Evolutionary conservation across 2,113 vertebrate species (phyloP).

Genomic region (Passer domesticus): DNA sequence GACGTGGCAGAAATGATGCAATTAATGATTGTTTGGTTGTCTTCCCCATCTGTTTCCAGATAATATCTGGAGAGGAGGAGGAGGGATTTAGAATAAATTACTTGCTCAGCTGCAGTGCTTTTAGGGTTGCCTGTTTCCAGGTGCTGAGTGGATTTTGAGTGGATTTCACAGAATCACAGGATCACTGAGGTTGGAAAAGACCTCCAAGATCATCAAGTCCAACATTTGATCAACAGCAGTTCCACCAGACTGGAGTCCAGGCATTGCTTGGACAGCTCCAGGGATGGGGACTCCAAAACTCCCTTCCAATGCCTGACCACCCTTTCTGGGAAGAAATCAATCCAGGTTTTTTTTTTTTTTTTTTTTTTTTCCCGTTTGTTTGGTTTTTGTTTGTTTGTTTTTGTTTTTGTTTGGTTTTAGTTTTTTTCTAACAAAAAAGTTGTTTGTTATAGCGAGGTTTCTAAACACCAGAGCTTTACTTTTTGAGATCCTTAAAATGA

Average conservation of each 20-base stretch:
- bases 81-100: background rate
- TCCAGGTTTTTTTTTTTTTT: background rate
- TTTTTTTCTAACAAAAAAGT: background rate
- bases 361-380: too few species aligned
- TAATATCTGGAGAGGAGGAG: background rate
- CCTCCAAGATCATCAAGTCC: background rate
- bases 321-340: accelerated
- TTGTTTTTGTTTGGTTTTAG: too few species aligned
- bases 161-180: background rate
- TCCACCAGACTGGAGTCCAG: background rate
- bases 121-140: background rate
- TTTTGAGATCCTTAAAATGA: background rate
- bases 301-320: accelerated
- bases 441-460: background rate
- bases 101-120: background rate
- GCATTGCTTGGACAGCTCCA: accelerated
- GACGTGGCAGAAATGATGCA: accelerated
- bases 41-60: background rate
- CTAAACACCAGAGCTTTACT: background rate
- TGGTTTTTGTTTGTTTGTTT: too few species aligned
- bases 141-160: background rate
- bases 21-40: background rate
- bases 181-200: background rate
- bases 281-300: background rate
- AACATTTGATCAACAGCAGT: background rate